Evolutionary conservation across 2,113 vertebrate genomes (phyloP).

Genomic region (Tupaia chinensis): DNA sequence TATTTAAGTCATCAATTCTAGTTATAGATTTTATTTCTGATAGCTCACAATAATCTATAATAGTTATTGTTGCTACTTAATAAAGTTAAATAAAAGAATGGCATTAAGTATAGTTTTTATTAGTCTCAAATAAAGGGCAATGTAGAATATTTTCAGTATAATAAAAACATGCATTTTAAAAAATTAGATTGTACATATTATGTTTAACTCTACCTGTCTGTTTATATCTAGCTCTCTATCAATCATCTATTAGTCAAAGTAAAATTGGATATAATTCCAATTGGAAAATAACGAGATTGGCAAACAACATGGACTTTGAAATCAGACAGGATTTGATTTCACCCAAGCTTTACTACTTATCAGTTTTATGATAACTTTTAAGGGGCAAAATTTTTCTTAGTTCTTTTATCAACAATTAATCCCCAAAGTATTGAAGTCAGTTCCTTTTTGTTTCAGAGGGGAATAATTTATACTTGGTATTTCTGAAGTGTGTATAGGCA

Average conservation of each 20-base stretch:
- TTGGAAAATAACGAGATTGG: background rate
- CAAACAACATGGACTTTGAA: background rate
- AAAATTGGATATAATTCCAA: background rate
- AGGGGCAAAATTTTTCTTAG: background rate
- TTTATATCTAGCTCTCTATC: background rate
- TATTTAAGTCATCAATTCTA: conserved; percentile 12
- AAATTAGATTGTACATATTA: background rate
- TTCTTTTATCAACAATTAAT: background rate
- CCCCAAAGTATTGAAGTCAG: background rate
- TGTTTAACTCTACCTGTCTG: background rate
- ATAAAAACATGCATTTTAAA: background rate
- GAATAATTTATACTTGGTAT: background rate
- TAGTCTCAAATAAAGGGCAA: background rate
- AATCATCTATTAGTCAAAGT: background rate
- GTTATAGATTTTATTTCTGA: background rate
- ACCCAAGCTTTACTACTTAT: background rate
- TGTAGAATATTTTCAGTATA: background rate
- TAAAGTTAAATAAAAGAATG: conserved; percentile 1
- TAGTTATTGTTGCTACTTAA: background rate
- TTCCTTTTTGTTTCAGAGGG: background rate
- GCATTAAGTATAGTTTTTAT: background rate
- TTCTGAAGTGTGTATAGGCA: background rate
- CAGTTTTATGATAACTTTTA: background rate
- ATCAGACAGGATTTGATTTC: background rate
- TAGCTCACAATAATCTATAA: background rate